These are phyloP conservation scores for Tychaedon coryphoeus DNA, from an alignment of 2,113 vertebrate species.

Conservation along the genomic window DNA sequence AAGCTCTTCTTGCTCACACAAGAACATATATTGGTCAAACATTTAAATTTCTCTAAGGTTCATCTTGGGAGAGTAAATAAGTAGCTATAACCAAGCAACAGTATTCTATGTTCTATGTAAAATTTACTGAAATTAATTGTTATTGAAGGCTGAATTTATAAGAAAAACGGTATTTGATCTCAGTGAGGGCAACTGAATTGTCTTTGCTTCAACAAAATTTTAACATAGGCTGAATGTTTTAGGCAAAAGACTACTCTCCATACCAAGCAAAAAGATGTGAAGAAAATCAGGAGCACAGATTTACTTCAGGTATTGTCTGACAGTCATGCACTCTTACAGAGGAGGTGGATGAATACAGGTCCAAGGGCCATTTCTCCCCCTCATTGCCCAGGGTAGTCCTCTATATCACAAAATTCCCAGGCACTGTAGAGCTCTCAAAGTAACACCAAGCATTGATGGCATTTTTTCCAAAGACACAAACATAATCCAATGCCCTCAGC, in stretches of 20 bases:
- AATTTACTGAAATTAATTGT: neutral
- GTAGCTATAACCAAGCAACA: neutral
- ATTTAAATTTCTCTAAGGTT: neutral
- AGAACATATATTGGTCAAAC: neutral
- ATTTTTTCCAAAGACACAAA: neutral
- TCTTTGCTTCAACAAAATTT: neutral
- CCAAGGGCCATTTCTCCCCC: neutral
- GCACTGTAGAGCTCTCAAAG: neutral
- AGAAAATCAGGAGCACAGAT: neutral
- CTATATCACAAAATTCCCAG: neutral
- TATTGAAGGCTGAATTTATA: neutral
- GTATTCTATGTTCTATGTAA: neutral
- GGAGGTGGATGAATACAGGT: neutral
- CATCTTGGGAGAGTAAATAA: neutral
- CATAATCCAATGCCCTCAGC: neutral
- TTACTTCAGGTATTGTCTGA: neutral
- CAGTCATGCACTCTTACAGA: neutral
- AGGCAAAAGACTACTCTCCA: neutral
- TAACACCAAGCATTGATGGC: neutral
- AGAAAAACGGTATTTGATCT: neutral
- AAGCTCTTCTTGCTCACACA: neutral
- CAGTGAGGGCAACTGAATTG: neutral
- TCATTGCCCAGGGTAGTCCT: neutral
- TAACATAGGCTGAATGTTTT: neutral
- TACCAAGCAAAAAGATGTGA: neutral